These are phyloP conservation scores for Chaetodon auriga DNA, from an alignment of 2,113 vertebrate genomes.

Conservation along the genomic window DNA sequence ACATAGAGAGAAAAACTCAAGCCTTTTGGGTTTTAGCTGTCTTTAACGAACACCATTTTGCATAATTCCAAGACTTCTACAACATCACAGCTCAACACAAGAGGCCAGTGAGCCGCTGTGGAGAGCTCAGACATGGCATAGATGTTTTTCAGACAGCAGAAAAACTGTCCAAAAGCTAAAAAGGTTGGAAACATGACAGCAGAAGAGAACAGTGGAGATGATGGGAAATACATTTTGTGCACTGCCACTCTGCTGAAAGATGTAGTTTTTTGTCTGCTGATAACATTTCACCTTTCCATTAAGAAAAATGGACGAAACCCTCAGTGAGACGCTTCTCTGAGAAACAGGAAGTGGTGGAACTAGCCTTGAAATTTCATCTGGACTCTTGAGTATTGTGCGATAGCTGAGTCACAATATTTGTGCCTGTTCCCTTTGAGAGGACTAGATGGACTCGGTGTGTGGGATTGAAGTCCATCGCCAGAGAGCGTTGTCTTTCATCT, in stretches of 20 bases:
- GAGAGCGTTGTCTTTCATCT: slow-evolving; percentile 12
- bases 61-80: neutral
- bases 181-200: too few species aligned
- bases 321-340: neutral
- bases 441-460: neutral
- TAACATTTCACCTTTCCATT: neutral
- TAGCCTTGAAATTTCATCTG: neutral
- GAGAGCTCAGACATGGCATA: too few species aligned
- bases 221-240: too few species aligned
- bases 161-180: too few species aligned
- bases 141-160: too few species aligned
- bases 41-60: neutral
- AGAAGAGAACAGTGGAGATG: too few species aligned
- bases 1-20: neutral
- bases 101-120: too few species aligned
- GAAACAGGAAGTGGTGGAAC: neutral
- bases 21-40: neutral
- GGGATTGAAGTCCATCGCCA: neutral
- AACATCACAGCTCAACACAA: neutral
- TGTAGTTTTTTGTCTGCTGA: too few species aligned
- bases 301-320: neutral
- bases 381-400: neutral
- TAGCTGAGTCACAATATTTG: neutral
- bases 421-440: neutral
- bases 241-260: too few species aligned